These are phyloP conservation scores for Tigriopus japonicus DNA, from an alignment of 1,140 invertebrate species.

Conservation along the genomic window DNA sequence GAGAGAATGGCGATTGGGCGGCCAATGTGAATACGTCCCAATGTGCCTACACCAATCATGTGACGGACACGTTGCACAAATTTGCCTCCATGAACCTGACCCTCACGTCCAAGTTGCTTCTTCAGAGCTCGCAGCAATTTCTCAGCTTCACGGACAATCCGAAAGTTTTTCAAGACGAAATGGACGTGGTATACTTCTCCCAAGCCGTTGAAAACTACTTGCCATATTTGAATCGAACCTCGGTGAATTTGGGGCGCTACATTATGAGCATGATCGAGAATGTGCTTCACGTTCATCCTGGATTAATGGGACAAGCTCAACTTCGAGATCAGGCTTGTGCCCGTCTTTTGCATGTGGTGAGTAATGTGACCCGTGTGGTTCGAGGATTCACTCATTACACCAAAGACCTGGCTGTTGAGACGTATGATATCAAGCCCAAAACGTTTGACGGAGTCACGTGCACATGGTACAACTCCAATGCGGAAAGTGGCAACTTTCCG, in stretches of 20 bases:
- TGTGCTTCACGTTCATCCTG: not conserved
- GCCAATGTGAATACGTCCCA: conserved; percentile 1
- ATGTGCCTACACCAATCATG: not conserved
- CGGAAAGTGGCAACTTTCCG: not conserved
- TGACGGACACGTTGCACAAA: conserved; percentile 3
- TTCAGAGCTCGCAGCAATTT: not conserved
- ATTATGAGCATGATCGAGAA: conserved; percentile 7
- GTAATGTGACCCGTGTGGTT: not conserved
- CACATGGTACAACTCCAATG: not conserved
- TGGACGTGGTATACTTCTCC: conserved; percentile 4
- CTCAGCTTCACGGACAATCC: not conserved
- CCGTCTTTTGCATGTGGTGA: not conserved
- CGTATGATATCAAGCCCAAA: not conserved
- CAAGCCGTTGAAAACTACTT: conserved; percentile 8
- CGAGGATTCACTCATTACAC: not conserved
- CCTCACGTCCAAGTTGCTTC: not conserved
- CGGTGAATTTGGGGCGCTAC: not conserved
- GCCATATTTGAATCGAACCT: not conserved
- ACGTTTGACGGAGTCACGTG: not conserved
- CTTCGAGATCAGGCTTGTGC: not conserved
- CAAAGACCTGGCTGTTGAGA: not conserved
- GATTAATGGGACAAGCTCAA: not conserved
- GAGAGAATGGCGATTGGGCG: not conserved
- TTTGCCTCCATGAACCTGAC: conserved; percentile 7
- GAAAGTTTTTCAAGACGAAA: not conserved